Evolutionary conservation across 2,113 vertebrate species (phyloP), one percentile per base, ranked within the genome.

Genomic region (Hoplias malabaricus): DNA sequence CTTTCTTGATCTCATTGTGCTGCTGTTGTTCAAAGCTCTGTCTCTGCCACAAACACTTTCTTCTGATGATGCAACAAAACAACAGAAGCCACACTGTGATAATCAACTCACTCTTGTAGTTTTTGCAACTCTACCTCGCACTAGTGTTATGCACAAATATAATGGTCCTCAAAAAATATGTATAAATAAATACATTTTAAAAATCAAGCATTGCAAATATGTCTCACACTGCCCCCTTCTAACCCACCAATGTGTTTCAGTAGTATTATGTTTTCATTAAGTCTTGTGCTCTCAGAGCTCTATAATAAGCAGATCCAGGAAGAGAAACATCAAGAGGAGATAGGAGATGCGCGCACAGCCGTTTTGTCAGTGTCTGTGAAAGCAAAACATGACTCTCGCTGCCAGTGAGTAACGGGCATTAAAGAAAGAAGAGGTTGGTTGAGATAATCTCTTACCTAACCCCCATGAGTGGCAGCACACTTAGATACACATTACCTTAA

Each of bases 301-400:
- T 33, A 14, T n/a, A 14, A 70, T 70, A 16, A 13, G 38, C 54
- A 36, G n/a, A n/a, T 25, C 8, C 40, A 59, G 43, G 42, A 50
- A 13, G 23, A 50, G 57, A 53, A 48, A 33, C 27, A 27, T 27
- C 13, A 65, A 53, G 59, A 48, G 0, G 10, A 62, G 56, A 4
- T 3, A 12, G 13, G 25, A 25, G 25, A 57, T 19, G 33, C 43
- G 48, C 31, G 27, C 27, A 33, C 57, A 48, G 61, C 38, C 29
- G 3, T 48, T 75, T 50, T 48, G 59, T 23, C n/a, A 54, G 33
- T 61, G 38, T 19, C 38, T 59, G 56, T 73, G 54, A 73, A 61
- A 73, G 13, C 25, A 12, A 72, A 56, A 72, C 33, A 23, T 33
- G 16, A 23, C 27, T 50, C 42, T 46, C 7, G 16, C 36, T 29